Conservation (phyloP, 2,113 vertebrate species). For the Platichthys stellatus region DNA sequence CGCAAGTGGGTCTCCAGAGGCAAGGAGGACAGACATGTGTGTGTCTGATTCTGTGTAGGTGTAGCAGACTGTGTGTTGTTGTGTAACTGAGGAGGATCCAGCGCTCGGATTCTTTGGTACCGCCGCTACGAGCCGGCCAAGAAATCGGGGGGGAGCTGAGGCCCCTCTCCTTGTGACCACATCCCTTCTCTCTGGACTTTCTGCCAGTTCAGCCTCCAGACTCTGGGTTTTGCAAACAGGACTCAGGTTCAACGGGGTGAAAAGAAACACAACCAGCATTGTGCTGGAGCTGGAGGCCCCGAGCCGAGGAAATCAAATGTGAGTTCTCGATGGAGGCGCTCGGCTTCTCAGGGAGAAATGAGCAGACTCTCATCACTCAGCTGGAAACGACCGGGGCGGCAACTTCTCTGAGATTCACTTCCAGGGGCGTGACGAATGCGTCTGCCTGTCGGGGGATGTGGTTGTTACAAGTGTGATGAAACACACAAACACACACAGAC, state of each 20-base stretch:
- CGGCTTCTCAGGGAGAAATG: background rate
- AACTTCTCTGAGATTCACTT: background rate
- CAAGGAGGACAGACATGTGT: background rate
- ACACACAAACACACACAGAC: background rate
- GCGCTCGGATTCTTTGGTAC: background rate
- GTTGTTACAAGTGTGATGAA: conserved; percentile 13
- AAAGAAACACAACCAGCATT: too few species aligned
- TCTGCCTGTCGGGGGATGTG: conserved; percentile 9
- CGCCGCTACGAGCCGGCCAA: too few species aligned
- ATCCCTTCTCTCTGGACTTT: background rate
- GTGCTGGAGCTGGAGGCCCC: too few species aligned
- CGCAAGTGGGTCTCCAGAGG: conserved; percentile 6
- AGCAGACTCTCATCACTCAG: background rate
- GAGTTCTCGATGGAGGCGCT: too few species aligned
- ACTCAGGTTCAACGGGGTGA: background rate
- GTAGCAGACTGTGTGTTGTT: background rate
- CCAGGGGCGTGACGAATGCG: background rate
- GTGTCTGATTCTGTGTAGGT: background rate
- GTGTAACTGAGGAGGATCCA: background rate
- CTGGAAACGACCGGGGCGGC: too few species aligned
- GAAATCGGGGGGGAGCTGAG: background rate
- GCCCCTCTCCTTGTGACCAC: background rate
- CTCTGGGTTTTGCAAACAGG: background rate
- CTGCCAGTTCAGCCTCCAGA: background rate
- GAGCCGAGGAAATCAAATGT: background rate